Evolutionary conservation across 35 echinoderm and acorn worm species (phyloP).

Genomic region (Lytechinus pictus): DNA sequence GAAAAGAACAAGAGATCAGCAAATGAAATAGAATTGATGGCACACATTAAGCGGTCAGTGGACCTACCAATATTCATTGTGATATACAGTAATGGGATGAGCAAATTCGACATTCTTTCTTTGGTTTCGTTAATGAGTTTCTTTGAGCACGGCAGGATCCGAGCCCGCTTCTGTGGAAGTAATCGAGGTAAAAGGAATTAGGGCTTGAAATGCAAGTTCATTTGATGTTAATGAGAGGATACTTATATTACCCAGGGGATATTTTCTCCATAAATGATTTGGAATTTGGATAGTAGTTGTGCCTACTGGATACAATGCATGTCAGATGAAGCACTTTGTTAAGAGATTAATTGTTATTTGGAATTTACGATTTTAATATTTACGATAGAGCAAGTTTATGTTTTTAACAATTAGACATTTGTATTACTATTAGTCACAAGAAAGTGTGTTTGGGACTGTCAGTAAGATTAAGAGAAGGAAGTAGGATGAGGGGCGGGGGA

Average conservation of each 20-base stretch:
- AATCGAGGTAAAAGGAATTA: constrained; percentile 11
- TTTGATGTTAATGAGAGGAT: constrained; percentile 6
- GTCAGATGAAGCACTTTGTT: neutral
- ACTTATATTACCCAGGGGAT: neutral
- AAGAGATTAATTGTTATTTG: neutral
- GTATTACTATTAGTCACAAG: neutral
- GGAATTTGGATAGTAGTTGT: neutral
- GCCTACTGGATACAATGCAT: neutral
- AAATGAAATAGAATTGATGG: neutral
- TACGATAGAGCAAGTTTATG: neutral
- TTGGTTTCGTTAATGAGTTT: neutral
- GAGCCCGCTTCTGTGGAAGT: neutral
- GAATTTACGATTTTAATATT: neutral
- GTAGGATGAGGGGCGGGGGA: neutral
- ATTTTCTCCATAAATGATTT: neutral
- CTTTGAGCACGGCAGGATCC: neutral
- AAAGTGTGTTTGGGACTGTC: neutral
- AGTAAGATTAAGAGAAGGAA: no score
- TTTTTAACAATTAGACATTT: neutral
- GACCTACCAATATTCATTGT: neutral
- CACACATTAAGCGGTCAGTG: neutral
- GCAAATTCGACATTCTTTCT: neutral
- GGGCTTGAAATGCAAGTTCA: constrained; percentile 24
- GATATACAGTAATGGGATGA: neutral
- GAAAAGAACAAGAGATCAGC: neutral